phyloP scores from a whole-genome alignment of 2,797 vertebrate genomes.

The Labroides dimidiatus region DNA sequence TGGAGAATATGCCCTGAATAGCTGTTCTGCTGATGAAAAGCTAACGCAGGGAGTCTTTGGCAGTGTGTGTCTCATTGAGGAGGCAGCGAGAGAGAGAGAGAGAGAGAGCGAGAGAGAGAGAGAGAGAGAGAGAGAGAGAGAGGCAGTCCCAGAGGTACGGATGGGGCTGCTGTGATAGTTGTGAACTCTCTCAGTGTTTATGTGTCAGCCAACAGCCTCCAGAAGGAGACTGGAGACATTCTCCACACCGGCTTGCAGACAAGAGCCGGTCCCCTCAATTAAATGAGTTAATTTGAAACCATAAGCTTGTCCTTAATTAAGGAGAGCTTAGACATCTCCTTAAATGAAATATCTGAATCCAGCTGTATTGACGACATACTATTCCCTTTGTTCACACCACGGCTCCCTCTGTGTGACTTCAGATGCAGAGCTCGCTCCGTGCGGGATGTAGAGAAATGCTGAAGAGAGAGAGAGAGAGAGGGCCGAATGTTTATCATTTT shows the following conservation, averaged over 20 bases:
- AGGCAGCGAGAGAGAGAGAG: constrained; percentile 62
- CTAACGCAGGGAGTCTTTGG: constrained; percentile 77
- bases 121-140: constrained; percentile 48
- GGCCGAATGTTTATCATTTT: constrained; percentile 61
- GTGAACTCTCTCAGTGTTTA: constrained; percentile 82
- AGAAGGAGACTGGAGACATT: constrained; percentile 79
- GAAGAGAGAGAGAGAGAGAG: constrained; percentile 46
- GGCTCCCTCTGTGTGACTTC: constrained; percentile 31
- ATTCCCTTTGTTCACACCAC: constrained; percentile 74
- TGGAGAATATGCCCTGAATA: constrained; percentile 71
- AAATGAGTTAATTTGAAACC: constrained; percentile 87
- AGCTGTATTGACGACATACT: constrained; percentile 81
- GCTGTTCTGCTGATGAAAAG: constrained; percentile 71
- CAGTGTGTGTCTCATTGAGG: constrained; percentile 63
- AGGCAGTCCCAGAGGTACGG: constrained; percentile 76
- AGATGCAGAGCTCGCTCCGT: constrained; percentile 40
- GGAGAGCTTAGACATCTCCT: constrained; percentile 85
- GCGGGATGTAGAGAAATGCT: constrained; percentile 58
- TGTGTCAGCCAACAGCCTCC: constrained; percentile 80
- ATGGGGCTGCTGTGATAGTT: constrained; percentile 81
- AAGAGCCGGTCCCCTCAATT: constrained; percentile 80
- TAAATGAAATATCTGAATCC: constrained; percentile 85
- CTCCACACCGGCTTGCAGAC: constrained; percentile 76
- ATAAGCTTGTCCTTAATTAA: constrained; percentile 87
- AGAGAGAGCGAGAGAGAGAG: constrained; percentile 60